Percentiles rank a stretch among this genome's conserved stretches.
These are phyloP conservation scores for Regulus satrapa DNA, from an alignment of 2,113 vertebrate genomes.

Conservation along the genomic window DNA sequence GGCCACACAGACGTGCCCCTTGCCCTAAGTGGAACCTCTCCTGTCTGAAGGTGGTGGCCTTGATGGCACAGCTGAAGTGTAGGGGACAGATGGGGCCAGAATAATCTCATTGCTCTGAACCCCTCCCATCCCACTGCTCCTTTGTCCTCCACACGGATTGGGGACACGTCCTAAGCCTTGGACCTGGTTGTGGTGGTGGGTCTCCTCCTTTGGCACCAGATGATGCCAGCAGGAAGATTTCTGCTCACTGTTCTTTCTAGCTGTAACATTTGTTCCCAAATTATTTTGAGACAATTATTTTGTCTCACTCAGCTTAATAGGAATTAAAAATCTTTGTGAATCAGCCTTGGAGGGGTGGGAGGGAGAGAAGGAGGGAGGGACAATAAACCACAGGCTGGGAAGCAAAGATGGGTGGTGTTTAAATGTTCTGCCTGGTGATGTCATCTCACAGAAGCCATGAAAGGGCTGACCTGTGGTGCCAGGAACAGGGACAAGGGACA, in stretches of 20 bases:
- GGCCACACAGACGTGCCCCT: accelerated
- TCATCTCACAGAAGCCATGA: background rate
- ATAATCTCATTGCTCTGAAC: background rate
- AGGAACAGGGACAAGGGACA: background rate
- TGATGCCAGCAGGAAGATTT: background rate
- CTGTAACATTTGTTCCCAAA: slow-evolving; percentile 45
- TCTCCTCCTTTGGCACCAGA: background rate
- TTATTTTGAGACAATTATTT: slow-evolving; percentile 46
- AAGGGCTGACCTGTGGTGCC: background rate
- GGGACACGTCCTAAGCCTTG: accelerated
- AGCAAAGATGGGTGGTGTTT: background rate
- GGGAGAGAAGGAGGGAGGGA: background rate
- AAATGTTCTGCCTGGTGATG: background rate
- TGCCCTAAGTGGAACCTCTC: background rate
- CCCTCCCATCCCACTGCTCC: background rate
- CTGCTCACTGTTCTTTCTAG: background rate
- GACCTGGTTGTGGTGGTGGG: background rate
- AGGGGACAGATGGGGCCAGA: background rate
- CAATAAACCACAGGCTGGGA: background rate
- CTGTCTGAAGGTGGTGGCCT: background rate
- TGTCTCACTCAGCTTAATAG: background rate
- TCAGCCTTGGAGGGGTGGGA: slow-evolving; percentile 18
- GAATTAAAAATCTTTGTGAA: slow-evolving; percentile 39
- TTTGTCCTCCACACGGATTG: accelerated
- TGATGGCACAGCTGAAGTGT: background rate